Base-by-base conservation (phyloP, 2,888 invertebrate genomes). In the Drosophila paracracens region DNA sequence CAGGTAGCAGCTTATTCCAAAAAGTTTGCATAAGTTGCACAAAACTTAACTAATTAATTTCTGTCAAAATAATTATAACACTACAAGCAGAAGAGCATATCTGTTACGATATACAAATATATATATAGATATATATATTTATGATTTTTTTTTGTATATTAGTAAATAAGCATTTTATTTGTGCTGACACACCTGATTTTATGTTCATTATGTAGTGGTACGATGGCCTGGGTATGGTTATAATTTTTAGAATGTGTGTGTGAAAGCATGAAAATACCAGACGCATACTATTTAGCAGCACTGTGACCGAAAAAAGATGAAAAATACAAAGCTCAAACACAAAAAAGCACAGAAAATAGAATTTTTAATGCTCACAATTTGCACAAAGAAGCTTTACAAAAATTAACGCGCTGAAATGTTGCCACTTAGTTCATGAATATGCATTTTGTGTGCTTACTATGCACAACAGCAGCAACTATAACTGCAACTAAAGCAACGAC, bases 371-470 rank as follows among this genome's bases (percentile, higher is more conserved):
- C 61, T 73, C 48, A 56, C 73, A 81, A 81, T 83, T 83, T 81
- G 82, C 75, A 84, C 82, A 82, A 84, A 82, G 79, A 72, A 81
- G 75, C 75, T 73, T 81, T 81, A 63, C 51, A 78, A 75, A 70
- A 62, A 25, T 46, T 70, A 62, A 60, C 57, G 79, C 70, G 60
- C 79, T 79, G 67, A 84, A 73, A 84, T 76, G 79, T 75, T 70
- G 73, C 65, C 74, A 79, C 76, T 83, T 81, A 76, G 82, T 76
- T 84, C 78, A 82, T 84, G 82, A 84, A 84, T 82, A 84, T 82
- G 82, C 82, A 84, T 82, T 76, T 79, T 83, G 60, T 71, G 70
- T 72, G 68, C 59, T 71, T 60, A 46, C 70, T 53, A 27, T 74
- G 71, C 61, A 60, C 70, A 81, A 38, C 48, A 79, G 43, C 72